Base-by-base conservation (phyloP, 2,888 invertebrate species). In the Thumatha senex region DNA sequence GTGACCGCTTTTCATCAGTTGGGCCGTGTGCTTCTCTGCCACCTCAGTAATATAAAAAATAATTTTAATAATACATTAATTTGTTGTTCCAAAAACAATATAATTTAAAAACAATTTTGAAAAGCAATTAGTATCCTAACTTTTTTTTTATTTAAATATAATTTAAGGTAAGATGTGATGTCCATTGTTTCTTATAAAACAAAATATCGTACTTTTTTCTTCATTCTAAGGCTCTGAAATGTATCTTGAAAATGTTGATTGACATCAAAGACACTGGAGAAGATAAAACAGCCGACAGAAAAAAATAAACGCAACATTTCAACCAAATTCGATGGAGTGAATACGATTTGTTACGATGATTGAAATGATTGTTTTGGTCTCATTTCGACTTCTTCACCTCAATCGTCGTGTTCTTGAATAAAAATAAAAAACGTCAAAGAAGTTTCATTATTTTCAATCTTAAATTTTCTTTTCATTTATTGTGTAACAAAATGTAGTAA, bases 261-360 rank as follows among this genome's bases (percentile, higher is more conserved):
- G 55, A 61, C 58, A 56, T 52, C 51, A 58, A 59, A 65, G 54
- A 57, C 62, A 61, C 61, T 55, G 36, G 48, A 46, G 38, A 54
- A 48, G 46, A 57, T 60, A 56, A 36, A 58, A 61, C 82, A 63
- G 49, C 59, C 44, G 51, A 46, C 46, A 56, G 30, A 43, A 54
- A 43, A 60, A 53, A 58, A 58, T 50, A 58, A 69, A 63, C 54
- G 61, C 66, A 65, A 65, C 56, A 61, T 53, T 63, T 56, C 54
- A 61, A 71, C 67, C 61, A 66, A 58, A 51, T 56, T 66, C 48
- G 66, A 71, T 71, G 61, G 65, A 69, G 62, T 55, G 61, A 48
- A 51, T 52, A 56, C 60, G 52, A 61, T 60, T 58, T 66, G 61
- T 54, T 58, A 57, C 53, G 51, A 59, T 59, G 55, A 46, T 52